Base-by-base conservation (phyloP, 2,113 vertebrate genomes). In the Rhinolophus ferrumequinum region DNA sequence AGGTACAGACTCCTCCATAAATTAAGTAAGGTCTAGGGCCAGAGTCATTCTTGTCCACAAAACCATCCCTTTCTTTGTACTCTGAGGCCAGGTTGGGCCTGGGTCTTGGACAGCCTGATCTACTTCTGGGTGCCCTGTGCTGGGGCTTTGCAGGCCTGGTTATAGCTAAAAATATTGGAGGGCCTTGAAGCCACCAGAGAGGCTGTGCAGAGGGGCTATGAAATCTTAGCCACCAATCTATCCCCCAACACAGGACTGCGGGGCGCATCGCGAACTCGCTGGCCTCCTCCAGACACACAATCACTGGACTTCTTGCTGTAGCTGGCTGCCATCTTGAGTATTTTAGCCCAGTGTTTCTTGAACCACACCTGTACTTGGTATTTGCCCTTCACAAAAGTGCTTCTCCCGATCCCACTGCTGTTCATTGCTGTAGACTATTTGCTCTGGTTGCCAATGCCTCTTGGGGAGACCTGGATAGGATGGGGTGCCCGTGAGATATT, bases 201-300 rank as follows among this genome's bases (percentile, higher is more conserved):
- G 6, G 5, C 8, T n/a, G 15, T 6, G 3, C 4, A 52, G 70
- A 79, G 22, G 26, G 8, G 22, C 62, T 47, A 6, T n/a, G 30
- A 9, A 84, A 41, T 30, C 3, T 26, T 58, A n/a, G 1, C 13
- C 18, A 9, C 41, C 2, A 54, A 21, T 1, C 0, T 26, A 28
- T 15, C 21, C 2, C 1, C 54, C 33, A 92, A 72, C 10, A 44
- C 5, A 26, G 3, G 14, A 26, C 4, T 24, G 8, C 3, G 41
- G 19, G 15, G 5, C 21, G n/a, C 41, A 62, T 54, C 2, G 13
- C 30, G 3, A 50, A 47, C 11, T 47, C 18, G 5, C 8, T 3
- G 2, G 6, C 6, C 22, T 38, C 5, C 2, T 54, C n/a, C 26
- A 38, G 19, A 2, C 13, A 11, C 10, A 0, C 6, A 22, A 6